These are phyloP conservation scores for Petrocephalus schoutedeni DNA, from an alignment of 2,797 vertebrate species.

Conservation along the genomic window DNA sequence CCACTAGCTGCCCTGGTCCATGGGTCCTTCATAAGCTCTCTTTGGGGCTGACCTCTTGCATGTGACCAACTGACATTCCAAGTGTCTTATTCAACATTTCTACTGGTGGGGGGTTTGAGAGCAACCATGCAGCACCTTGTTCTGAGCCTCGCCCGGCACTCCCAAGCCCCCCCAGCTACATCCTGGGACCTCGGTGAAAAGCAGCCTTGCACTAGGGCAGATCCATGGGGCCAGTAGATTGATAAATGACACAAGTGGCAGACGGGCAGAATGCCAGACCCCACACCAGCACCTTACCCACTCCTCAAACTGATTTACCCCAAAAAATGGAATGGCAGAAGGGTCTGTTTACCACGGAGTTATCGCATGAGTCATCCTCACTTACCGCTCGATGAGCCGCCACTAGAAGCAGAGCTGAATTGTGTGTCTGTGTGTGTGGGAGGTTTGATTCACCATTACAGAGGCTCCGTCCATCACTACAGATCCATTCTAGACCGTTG, in stretches of 20 bases:
- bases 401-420: background rate
- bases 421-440: constrained; percentile 28
- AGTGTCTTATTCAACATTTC: background rate
- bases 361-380: constrained; percentile 13
- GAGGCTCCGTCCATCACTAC: constrained; percentile 34
- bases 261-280: background rate
- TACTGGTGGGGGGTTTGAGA: background rate
- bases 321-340: background rate
- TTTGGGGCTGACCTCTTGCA: background rate
- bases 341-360: background rate
- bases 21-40: background rate
- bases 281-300: background rate
- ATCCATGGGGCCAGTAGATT: background rate
- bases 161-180: background rate
- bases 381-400: background rate
- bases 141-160: background rate
- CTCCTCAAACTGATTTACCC: background rate
- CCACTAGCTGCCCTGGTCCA: background rate
- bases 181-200: background rate
- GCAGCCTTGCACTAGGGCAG: background rate
- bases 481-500: background rate
- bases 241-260: background rate
- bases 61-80: background rate
- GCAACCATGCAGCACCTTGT: background rate
- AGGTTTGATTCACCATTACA: constrained; percentile 46